Percentiles rank a stretch among this genome's conserved stretches.
Evolutionary conservation across 2,797 vertebrate genomes (phyloP).

Genomic region (Notamacropus eugenii): DNA sequence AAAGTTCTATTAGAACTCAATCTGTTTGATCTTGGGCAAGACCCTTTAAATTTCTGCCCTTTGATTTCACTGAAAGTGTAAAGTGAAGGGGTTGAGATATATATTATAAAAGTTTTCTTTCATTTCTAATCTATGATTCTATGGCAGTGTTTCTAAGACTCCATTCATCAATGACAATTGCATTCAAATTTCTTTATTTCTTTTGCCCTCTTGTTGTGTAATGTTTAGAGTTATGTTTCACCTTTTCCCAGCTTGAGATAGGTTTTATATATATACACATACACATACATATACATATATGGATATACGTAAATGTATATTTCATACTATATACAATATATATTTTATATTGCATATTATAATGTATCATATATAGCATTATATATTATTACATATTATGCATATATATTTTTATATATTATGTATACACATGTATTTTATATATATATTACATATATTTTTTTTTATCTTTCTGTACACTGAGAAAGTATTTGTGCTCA

Average conservation of each 20-base stretch:
- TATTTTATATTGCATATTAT: no score
- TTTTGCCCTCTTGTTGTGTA: not conserved
- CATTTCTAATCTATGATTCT: not conserved
- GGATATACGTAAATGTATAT: no score
- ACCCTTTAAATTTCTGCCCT: not conserved
- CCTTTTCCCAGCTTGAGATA: not conserved
- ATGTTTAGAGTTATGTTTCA: not conserved
- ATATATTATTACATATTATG: no score
- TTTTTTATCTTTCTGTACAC: not conserved
- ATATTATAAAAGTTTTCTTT: not conserved
- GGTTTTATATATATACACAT: not conserved
- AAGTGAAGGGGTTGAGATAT: not conserved
- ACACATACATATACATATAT: no score
- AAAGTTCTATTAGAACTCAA: not conserved
- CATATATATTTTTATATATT: no score
- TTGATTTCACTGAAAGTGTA: not conserved
- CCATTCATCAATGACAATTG: not conserved
- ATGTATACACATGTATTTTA: no score
- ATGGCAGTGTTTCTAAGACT: not conserved
- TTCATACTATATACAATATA: no score
- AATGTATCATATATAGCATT: no score
- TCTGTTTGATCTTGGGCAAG: not conserved
- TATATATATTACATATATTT: no score
- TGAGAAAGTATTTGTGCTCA: conserved; percentile 23
- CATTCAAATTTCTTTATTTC: not conserved